Evolutionary conservation across 1,140 invertebrate genomes (phyloP).

Genomic region (Bombus waltoni): DNA sequence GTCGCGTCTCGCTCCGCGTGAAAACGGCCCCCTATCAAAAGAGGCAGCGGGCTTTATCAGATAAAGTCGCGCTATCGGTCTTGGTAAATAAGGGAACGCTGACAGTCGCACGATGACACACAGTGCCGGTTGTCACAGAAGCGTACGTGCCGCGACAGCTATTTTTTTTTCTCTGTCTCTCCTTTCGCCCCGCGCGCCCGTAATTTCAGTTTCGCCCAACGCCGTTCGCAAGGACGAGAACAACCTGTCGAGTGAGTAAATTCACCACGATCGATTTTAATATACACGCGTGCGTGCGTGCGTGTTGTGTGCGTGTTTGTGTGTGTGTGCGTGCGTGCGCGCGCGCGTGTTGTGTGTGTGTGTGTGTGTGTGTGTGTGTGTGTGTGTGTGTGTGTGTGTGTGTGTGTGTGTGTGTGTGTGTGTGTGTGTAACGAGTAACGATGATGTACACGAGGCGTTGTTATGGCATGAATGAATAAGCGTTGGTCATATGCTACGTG

Average conservation of each 20-base stretch:
- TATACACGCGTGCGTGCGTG: not conserved
- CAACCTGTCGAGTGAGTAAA: conserved; percentile 41
- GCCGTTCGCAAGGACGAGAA: conserved; percentile 18
- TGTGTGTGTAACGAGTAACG: too few species aligned
- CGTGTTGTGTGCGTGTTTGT: too few species aligned
- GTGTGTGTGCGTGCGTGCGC: too few species aligned
- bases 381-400: too few species aligned
- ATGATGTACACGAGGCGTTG: not conserved
- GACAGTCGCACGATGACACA: conserved; percentile 66
- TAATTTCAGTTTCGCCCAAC: conserved; percentile 50
- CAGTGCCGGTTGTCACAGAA: conserved; percentile 47
- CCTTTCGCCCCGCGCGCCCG: conserved; percentile 18
- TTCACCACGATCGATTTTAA: conserved; percentile 42
- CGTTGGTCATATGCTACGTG: not conserved
- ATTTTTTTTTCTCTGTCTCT: conserved; percentile 44
- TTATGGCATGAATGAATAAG: not conserved
- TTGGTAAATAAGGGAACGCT: conserved; percentile 69
- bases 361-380: too few species aligned
- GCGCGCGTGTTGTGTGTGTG: too few species aligned
- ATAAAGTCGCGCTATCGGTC: conserved; percentile 72
- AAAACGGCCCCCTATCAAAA: conserved; percentile 56
- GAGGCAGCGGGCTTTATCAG: conserved; percentile 66
- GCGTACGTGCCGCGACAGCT: conserved; percentile 60
- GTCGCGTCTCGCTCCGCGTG: not conserved
- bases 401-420: not conserved